Evolutionary conservation across 2,113 vertebrate genomes (phyloP).

Genomic region (Antechinus stuartii): DNA sequence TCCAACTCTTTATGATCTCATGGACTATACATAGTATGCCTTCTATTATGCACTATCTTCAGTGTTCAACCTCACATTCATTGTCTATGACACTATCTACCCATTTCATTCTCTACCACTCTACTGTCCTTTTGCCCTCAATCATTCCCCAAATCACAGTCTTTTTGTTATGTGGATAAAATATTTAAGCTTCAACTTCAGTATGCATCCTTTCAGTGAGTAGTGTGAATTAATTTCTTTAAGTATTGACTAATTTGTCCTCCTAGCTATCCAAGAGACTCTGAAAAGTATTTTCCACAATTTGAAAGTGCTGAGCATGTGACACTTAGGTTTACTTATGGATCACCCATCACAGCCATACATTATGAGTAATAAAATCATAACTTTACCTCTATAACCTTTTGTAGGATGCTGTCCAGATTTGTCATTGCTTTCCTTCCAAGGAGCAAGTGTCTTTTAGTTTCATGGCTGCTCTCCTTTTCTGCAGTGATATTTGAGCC

Average conservation of each 20-base stretch:
- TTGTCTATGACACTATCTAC: not conserved
- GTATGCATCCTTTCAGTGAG: not conserved
- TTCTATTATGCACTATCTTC: not conserved
- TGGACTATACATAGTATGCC: not conserved
- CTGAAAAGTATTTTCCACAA: not conserved
- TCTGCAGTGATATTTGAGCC: not conserved
- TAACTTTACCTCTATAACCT: not conserved
- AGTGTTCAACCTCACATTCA: not conserved
- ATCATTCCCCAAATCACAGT: not conserved
- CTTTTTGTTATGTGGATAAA: not conserved
- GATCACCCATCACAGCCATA: not conserved
- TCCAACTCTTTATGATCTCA: not conserved
- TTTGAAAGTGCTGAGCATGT: not conserved
- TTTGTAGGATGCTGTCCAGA: not conserved
- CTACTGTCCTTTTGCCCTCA: not conserved
- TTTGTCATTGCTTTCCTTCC: not conserved
- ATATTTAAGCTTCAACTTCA: not conserved
- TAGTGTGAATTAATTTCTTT: not conserved
- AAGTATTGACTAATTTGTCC: not conserved
- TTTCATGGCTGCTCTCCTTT: not conserved
- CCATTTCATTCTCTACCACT: not conserved
- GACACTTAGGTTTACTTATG: not conserved
- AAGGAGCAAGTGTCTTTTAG: not conserved
- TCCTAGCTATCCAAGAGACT: not conserved
- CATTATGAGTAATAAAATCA: not conserved